phyloP scores from a whole-genome alignment of 1,140 invertebrate species.

The Dendrolimus kikuchii region DNA sequence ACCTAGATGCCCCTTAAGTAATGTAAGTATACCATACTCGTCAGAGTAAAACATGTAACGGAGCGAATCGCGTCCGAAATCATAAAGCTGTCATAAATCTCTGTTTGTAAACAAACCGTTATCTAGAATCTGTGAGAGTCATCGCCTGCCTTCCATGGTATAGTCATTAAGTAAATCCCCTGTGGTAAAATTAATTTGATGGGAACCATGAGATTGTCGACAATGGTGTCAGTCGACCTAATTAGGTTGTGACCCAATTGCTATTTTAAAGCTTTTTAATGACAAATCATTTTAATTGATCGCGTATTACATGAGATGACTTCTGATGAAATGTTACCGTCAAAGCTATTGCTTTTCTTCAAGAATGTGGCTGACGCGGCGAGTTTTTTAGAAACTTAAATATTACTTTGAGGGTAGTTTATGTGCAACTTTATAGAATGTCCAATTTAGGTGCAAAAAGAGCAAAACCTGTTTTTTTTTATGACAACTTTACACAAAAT shows the following conservation, averaged over 20 bases:
- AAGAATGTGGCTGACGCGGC: too few species aligned
- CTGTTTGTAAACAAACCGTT: conserved; percentile 11
- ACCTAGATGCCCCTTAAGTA: too few species aligned
- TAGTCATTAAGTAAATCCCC: conserved; percentile 46
- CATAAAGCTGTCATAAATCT: background rate
- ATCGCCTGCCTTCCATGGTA: conserved; percentile 17
- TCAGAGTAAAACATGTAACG: too few species aligned
- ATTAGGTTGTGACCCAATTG: conserved; percentile 62
- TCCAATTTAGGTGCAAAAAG: too few species aligned
- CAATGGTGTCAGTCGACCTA: conserved; percentile 49
- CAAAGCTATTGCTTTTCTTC: too few species aligned
- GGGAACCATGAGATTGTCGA: conserved; percentile 38
- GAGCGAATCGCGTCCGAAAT: too few species aligned
- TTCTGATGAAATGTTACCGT: background rate
- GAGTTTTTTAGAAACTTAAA: too few species aligned
- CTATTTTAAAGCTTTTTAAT: conserved; percentile 32
- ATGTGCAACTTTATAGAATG: too few species aligned
- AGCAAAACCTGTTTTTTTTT: too few species aligned
- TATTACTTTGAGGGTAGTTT: too few species aligned
- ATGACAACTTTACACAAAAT: too few species aligned
- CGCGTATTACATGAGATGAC: conserved; percentile 13
- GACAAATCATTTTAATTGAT: conserved; percentile 26
- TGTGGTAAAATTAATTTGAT: conserved; percentile 41
- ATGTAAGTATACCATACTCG: too few species aligned
- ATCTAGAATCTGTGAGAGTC: conserved; percentile 4